Conservation (phyloP, 2,113 vertebrate species). For the Crotalus tigris region DNA sequence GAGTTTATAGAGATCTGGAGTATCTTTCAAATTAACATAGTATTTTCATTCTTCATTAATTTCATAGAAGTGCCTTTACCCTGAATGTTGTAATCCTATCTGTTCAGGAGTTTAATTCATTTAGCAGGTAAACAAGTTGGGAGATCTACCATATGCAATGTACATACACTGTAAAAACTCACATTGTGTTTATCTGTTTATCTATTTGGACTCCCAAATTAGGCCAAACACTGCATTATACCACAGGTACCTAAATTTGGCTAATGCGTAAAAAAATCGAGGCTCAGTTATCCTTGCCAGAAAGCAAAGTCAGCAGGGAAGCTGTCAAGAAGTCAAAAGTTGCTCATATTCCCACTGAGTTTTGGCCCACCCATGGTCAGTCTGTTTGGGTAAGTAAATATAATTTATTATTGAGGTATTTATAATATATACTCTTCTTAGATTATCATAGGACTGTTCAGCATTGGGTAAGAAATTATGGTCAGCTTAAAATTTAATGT, state of each 20-base stretch:
- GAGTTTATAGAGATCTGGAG: not conserved
- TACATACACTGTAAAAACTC: not conserved
- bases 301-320: not conserved
- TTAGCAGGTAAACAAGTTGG: not conserved
- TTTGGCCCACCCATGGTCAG: not conserved
- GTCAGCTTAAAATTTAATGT: not conserved
- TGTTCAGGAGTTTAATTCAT: not conserved
- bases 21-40: not conserved
- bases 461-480: not conserved
- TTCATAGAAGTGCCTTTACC: not conserved
- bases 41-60: not conserved
- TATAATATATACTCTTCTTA: not conserved
- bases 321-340: not conserved
- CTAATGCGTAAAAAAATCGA: not conserved
- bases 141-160: not conserved
- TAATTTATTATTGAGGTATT: not conserved
- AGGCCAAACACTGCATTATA: not conserved
- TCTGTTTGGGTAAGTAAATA: not conserved
- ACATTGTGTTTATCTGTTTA: not conserved
- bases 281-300: not conserved
- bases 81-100: not conserved
- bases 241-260: not conserved
- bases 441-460: not conserved
- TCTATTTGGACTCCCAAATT: not conserved
- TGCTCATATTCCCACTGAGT: not conserved